phyloP scores from a whole-genome alignment of 2,113 vertebrate genomes.

The Psittacula cyanocephala region DNA sequence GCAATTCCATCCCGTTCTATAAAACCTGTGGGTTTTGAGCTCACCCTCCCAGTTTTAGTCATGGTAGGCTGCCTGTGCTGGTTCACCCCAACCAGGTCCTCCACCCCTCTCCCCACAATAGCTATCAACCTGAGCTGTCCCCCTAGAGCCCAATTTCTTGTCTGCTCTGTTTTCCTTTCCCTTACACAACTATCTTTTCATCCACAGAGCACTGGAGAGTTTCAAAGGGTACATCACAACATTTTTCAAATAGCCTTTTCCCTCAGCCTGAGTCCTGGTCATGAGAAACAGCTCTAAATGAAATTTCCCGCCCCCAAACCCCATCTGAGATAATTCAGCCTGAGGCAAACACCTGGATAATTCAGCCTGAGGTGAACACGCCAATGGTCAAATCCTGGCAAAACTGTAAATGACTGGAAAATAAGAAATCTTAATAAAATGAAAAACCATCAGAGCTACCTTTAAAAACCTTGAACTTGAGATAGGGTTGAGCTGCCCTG shows the following conservation, averaged over 20 bases:
- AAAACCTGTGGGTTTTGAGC: neutral
- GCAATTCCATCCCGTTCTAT: neutral
- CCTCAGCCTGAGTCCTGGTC: neutral
- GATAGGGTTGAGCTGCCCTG: neutral
- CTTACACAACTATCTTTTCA: neutral
- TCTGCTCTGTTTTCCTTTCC: neutral
- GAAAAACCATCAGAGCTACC: neutral
- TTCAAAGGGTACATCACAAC: neutral
- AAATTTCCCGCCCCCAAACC: neutral
- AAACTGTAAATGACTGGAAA: neutral
- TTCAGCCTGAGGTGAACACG: conserved; percentile 39
- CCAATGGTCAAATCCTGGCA: conserved; percentile 32
- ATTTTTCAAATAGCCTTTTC: neutral
- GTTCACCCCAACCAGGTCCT: neutral
- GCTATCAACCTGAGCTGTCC: neutral
- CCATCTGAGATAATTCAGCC: conserved; percentile 9
- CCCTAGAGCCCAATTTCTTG: neutral
- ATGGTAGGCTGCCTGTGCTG: neutral
- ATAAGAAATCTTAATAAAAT: neutral
- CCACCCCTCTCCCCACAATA: neutral
- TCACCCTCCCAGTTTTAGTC: neutral
- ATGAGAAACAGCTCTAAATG: neutral
- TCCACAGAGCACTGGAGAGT: neutral
- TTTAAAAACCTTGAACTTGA: conserved; percentile 1
- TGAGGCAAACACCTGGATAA: conserved; percentile 42